Evolutionary conservation across 2,888 invertebrate genomes (phyloP).

Genomic region (Bellardia bayeri): DNA sequence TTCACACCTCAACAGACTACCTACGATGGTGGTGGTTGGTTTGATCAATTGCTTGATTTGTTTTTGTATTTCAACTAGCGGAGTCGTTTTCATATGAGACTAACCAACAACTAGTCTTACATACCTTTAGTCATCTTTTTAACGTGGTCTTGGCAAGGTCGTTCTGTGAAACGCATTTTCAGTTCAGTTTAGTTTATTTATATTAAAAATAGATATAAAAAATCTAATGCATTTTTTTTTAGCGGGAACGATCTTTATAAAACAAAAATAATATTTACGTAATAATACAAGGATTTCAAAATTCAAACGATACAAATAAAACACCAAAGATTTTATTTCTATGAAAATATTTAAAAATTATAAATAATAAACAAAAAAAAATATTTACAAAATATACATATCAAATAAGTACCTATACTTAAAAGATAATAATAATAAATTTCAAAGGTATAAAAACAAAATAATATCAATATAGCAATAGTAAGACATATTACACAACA

Average conservation of each 20-base stretch:
- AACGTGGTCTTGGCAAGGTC: conserved; percentile 73
- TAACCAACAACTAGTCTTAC: conserved; percentile 69
- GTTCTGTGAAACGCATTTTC: conserved; percentile 66
- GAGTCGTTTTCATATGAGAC: conserved; percentile 57
- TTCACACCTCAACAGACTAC: conserved; percentile 66
- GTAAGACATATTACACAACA: background rate
- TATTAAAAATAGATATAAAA: conserved; percentile 3
- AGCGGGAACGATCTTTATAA: conserved; percentile 70
- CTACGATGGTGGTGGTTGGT: conserved; percentile 67
- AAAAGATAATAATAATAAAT: conserved; percentile 37
- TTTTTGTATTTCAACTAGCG: conserved; percentile 45
- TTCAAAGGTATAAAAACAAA: background rate
- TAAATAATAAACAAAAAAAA: conserved; percentile 23
- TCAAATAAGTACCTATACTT: background rate
- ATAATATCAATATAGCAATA: background rate
- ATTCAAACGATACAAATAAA: conserved; percentile 56
- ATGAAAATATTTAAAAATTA: conserved; percentile 46
- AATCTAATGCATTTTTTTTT: conserved; percentile 34
- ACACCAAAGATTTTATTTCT: conserved; percentile 49
- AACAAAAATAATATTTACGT: conserved; percentile 38
- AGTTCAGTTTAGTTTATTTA: conserved; percentile 20
- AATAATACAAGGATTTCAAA: conserved; percentile 39
- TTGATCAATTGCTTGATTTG: conserved; percentile 68
- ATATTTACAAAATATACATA: conserved; percentile 52
- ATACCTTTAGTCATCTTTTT: conserved; percentile 73